These are phyloP conservation scores for Columba janthina DNA, from an alignment of 2,113 vertebrate genomes.

Conservation along the genomic window DNA sequence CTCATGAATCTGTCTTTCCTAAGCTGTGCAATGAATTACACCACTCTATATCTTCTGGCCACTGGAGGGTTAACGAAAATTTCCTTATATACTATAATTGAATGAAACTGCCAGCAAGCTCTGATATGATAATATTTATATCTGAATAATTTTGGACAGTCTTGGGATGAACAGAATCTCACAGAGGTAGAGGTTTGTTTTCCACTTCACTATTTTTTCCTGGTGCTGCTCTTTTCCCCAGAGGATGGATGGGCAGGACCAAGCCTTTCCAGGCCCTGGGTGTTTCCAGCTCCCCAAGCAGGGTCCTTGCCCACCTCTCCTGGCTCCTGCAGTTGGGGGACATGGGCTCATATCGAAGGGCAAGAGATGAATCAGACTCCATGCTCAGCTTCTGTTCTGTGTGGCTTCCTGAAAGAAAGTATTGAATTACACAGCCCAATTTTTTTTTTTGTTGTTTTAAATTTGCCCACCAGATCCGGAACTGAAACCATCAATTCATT, in stretches of 20 bases:
- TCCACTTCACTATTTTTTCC: not conserved
- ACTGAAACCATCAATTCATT: slow-evolving; percentile 78
- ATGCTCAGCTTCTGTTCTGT: slow-evolving; percentile 34
- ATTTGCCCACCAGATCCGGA: slow-evolving; percentile 71
- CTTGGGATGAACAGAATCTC: not conserved
- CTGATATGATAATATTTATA: not conserved
- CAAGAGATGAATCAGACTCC: slow-evolving; percentile 65
- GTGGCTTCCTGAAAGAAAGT: slow-evolving; percentile 70
- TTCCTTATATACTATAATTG: not conserved
- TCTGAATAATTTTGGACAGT: not conserved
- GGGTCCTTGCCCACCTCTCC: not conserved
- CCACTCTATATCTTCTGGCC: not conserved
- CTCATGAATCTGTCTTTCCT: not conserved
- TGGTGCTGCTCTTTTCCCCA: not conserved
- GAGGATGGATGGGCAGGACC: not conserved
- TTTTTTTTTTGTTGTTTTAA: not conserved
- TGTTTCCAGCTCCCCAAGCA: not conserved
- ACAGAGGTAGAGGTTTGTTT: not conserved
- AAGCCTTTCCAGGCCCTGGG: fast-evolving
- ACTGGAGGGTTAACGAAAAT: not conserved
- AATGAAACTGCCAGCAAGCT: not conserved
- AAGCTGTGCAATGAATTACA: not conserved
- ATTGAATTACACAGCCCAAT: slow-evolving; percentile 50
- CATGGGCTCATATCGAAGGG: not conserved
- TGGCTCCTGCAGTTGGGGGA: not conserved